Base-by-base conservation (phyloP, 2,113 vertebrate species). In the Pterocles orientalis region DNA sequence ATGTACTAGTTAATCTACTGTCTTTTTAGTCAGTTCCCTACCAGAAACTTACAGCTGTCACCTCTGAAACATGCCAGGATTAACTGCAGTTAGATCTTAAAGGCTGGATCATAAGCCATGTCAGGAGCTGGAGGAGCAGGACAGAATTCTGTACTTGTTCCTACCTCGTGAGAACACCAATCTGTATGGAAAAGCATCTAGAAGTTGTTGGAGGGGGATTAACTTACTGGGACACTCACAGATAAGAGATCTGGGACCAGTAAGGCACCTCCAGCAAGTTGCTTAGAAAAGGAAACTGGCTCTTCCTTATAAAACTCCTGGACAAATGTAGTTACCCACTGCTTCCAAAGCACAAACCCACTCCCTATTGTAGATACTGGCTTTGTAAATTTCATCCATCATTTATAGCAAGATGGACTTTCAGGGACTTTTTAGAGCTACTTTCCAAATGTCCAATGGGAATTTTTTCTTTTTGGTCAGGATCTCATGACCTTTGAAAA, bases 201-300 rank as follows among this genome's bases (percentile, higher is more conserved):
- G 25, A 24, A 71, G 9, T 9, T 78, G 7, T 8, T 62, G 19
- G 15, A 68, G 23, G 28, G 28, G 17, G 47, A 53, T 62, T 50
- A n/a, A 19, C 17, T 71, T 31, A 0, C 31, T 47, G 12, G 9
- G 14, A 56, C 8, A 41, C 10, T 72, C 4, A 10, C 17, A 15
- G 26, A 56, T n/a, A 91, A 64, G 19, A 26, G 8, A 54, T 5
- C 7, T 8, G 45, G 26, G 6, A 54, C 18, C 2, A n/a, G 21
- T 4, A 29, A 71, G 16, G 31, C 6, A 60, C 1, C 29, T 58
- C 8, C 7, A 58, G 5, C 8, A 28, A 0, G 0, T 10, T 41
- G 14, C 13, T 19, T 5, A 26, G 25, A 60, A 82, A 53, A 71
- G 7, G 7, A 79, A 78, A 34, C 7, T 19, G 60, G 12, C 3